Evolutionary conservation across 1,140 invertebrate species (phyloP).

Genomic region (Drosophila azteca): DNA sequence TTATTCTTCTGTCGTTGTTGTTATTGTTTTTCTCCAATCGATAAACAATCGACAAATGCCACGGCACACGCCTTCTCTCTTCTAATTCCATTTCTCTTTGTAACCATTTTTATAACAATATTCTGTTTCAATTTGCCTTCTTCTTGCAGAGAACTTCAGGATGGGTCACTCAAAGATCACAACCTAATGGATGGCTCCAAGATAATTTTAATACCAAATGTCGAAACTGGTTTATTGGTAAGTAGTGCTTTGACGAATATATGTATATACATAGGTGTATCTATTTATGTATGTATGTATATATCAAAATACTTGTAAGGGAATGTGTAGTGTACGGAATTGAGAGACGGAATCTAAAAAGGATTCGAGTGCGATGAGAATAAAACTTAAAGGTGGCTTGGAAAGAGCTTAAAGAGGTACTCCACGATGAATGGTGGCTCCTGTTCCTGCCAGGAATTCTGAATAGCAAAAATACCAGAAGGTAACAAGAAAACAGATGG

Average conservation of each 20-base stretch:
- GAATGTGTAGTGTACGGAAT: too few relatives aligned
- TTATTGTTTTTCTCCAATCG: conserved; percentile 1
- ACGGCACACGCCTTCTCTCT: conserved; percentile 23
- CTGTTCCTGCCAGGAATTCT: too few relatives aligned
- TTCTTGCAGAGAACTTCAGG: conserved; percentile 92
- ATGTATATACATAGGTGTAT: too few relatives aligned
- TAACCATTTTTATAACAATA: neutral
- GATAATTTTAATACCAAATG: conserved; percentile 94
- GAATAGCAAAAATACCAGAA: too few relatives aligned
- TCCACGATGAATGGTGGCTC: too few relatives aligned
- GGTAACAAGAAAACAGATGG: too few relatives aligned
- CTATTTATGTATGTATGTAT: too few relatives aligned
- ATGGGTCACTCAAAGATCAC: conserved; percentile 94
- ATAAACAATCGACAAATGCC: conserved; percentile 12
- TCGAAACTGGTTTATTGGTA: conserved; percentile 97
- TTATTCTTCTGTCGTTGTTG: conserved; percentile 6
- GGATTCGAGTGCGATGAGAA: too few relatives aligned
- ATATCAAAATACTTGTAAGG: too few relatives aligned
- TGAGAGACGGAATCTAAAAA: too few relatives aligned
- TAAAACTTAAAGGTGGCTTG: too few relatives aligned
- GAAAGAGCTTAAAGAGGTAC: too few relatives aligned
- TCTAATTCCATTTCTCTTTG: neutral
- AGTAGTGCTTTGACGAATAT: conserved; percentile 83
- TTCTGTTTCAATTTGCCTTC: conserved; percentile 8
- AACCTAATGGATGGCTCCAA: conserved; percentile 93